phyloP scores from a whole-genome alignment of 2,797 vertebrate genomes.

The Microcaecilia unicolor region DNA sequence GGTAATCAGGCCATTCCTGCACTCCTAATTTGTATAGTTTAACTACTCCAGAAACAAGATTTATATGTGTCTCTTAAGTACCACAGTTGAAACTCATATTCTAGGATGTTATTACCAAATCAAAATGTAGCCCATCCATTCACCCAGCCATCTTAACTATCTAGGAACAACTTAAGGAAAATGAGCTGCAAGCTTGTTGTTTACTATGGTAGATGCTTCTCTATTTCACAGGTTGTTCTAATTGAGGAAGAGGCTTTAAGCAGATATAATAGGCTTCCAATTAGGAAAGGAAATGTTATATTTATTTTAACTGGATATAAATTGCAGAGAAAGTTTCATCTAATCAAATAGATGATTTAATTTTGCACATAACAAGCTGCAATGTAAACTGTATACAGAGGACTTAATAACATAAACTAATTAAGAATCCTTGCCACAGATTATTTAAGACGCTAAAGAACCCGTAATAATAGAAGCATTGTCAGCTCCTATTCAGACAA shows the following conservation, averaged over 20 bases:
- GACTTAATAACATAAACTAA: background rate
- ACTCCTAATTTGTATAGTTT: too few species aligned
- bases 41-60: too few species aligned
- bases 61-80: too few species aligned
- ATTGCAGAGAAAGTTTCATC: background rate
- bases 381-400: background rate
- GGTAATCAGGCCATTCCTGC: too few species aligned
- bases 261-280: background rate
- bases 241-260: constrained; percentile 1
- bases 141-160: too few species aligned
- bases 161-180: too few species aligned
- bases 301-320: background rate
- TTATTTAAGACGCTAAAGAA: background rate
- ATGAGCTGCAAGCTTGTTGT: too few species aligned
- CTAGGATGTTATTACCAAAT: too few species aligned
- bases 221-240: constrained; percentile 3
- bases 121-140: too few species aligned
- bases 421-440: background rate
- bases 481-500: background rate
- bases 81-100: too few species aligned
- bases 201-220: background rate
- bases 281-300: background rate
- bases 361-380: background rate
- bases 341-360: background rate
- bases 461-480: accelerated